phyloP scores from a whole-genome alignment of 2,113 vertebrate genomes.

The Pachycephala philippinensis region DNA sequence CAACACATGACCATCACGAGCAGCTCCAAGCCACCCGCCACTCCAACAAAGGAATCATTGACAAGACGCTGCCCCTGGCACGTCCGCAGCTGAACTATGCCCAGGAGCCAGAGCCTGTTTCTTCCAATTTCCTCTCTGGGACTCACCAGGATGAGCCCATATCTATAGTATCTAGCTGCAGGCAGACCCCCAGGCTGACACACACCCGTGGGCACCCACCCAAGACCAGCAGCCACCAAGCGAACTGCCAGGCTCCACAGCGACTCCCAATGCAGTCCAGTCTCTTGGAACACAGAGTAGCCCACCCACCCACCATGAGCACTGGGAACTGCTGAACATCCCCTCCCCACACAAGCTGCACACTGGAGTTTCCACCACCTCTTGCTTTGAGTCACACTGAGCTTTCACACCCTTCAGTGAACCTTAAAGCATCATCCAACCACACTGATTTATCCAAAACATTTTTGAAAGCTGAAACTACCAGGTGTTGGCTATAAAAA shows the following conservation, averaged over 20 bases:
- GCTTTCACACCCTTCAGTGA: neutral
- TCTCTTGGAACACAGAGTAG: neutral
- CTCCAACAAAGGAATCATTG: slow-evolving; percentile 53
- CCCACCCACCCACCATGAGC: neutral
- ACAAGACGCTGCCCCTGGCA: neutral
- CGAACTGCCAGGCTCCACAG: neutral
- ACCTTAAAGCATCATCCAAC: neutral
- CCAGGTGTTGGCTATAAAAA: neutral
- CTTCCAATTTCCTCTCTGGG: neutral
- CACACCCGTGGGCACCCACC: neutral
- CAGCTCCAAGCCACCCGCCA: neutral
- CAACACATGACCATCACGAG: slow-evolving; percentile 29
- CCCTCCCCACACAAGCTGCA: neutral
- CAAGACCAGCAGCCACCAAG: accelerated
- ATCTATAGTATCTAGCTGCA: accelerated
- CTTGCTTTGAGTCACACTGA: neutral
- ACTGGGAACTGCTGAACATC: neutral
- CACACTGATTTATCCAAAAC: neutral
- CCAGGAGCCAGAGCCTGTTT: neutral
- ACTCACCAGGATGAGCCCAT: neutral
- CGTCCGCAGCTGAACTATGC: neutral
- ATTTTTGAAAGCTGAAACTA: neutral
- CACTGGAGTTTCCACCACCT: neutral
- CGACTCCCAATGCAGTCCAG: accelerated
- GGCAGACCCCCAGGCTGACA: neutral